Percentiles rank a stretch among this genome's conserved stretches.
These are phyloP conservation scores for Tenthredo scrophulariae DNA, from an alignment of 2,888 invertebrate genomes.

Conservation along the genomic window DNA sequence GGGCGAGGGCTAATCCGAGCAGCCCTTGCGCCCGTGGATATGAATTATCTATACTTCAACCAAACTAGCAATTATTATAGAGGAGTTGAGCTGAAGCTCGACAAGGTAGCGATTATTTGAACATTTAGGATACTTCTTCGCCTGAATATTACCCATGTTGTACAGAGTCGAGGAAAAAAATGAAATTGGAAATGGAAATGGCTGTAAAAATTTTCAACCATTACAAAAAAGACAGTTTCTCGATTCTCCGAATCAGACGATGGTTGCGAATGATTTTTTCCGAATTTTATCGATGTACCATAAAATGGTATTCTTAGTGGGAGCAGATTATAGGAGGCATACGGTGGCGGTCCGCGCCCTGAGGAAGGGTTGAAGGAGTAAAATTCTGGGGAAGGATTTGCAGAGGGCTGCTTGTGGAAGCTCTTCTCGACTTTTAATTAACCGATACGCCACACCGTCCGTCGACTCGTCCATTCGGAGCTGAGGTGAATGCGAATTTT, in stretches of 20 bases:
- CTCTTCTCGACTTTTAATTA: conserved; percentile 54
- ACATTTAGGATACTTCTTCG: not conserved
- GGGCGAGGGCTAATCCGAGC: conserved; percentile 52
- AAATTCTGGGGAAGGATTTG: conserved; percentile 51
- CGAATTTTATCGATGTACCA: not conserved
- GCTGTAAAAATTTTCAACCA: not conserved
- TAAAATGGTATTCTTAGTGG: conserved; percentile 8
- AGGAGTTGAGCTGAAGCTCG: not conserved
- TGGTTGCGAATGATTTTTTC: not conserved
- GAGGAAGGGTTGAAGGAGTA: conserved; percentile 51
- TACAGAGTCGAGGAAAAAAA: not conserved
- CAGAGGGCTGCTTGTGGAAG: conserved; percentile 36
- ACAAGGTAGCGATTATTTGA: not conserved
- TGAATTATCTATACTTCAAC: conserved; percentile 42
- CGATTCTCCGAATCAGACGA: not conserved
- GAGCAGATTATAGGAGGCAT: conserved; percentile 44
- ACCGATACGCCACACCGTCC: conserved; percentile 50
- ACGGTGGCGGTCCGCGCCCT: conserved; percentile 16
- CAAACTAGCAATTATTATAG: conserved; percentile 27
- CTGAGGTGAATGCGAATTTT: conserved; percentile 49
- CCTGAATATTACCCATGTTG: not conserved
- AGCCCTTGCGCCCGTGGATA: conserved; percentile 49
- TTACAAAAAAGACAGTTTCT: not conserved
- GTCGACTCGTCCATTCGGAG: conserved; percentile 27
- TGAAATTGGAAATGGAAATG: not conserved